Base-by-base conservation (phyloP, 2,888 invertebrate species). In the Trachelus iudaicus region DNA sequence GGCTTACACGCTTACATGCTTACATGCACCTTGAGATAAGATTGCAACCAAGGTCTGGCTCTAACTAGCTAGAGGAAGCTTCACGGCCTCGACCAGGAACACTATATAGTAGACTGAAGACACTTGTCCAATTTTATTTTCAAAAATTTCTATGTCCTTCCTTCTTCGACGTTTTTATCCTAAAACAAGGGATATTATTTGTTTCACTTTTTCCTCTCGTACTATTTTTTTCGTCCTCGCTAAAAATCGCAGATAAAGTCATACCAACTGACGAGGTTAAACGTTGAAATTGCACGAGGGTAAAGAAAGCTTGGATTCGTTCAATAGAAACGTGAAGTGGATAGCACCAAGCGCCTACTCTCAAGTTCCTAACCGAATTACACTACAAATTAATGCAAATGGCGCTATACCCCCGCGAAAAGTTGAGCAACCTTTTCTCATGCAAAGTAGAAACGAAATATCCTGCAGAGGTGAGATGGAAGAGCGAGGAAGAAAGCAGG, bases 41-140 rank as follows among this genome's bases (percentile, higher is more conserved):
- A 85, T 83, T 75, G 80, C 76, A 80, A 76, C 82, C 85, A 85
- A 85, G 85, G 85, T 84, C 82, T 80, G 81, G 80, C 83, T 81
- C 81, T 77, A 77, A 83, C 82, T 82, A 83, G 80, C 79, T 15
- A 40, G 40, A 15, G 15, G 40, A 40, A 40, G 40, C 15, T 15
- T 40, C 40, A 15, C 40, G 40, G 15, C 40, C 40, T 40, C 40
- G 40, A 15, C 40, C 40, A 15, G 40, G 6, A 40, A 40, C 40
- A 40, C 40, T 6, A 40, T 1, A 40, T 40, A 40, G 40, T 40
- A 40, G 15, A 40, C 40, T 6, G 15, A 40, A 40, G 15, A 40
- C 15, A 40, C 15, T 40, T 40, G 40, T 40, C 6, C 15, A 40
- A 40, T 40, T 15, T 40, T 40, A 40, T 40, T 40, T 40, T 15